Evolutionary conservation across 2,888 invertebrate genomes (phyloP).

Genomic region (Protonemura montana): DNA sequence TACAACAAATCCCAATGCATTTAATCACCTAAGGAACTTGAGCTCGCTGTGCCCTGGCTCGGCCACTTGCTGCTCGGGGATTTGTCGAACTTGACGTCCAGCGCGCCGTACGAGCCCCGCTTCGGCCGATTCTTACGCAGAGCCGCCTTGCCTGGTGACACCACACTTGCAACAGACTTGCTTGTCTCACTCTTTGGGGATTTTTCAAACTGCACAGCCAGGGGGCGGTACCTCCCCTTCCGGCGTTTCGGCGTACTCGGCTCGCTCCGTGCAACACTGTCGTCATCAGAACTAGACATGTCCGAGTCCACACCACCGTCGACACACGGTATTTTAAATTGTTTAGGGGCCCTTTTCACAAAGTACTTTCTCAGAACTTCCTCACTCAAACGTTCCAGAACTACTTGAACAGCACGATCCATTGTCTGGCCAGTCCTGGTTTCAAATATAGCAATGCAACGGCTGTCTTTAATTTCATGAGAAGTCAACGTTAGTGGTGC

Average conservation of each 20-base stretch:
- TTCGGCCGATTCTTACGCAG: neutral
- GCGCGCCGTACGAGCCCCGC: neutral
- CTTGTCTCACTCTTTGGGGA: neutral
- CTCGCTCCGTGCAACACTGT: neutral
- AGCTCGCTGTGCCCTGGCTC: neutral
- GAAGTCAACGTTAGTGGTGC: neutral
- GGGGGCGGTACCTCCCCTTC: neutral
- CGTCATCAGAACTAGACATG: conserved; percentile 1
- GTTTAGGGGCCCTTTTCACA: neutral
- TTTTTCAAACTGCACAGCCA: conserved; percentile 14
- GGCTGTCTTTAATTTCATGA: neutral
- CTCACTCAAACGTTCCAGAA: neutral
- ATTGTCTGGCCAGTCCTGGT: neutral
- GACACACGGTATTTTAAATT: conserved; percentile 16
- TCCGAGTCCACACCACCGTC: conserved; percentile 17
- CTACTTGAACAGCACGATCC: neutral
- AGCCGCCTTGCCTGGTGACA: neutral
- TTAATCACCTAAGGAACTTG: neutral
- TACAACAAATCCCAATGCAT: neutral
- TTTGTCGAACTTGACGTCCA: conserved; percentile 21
- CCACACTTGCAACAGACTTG: neutral
- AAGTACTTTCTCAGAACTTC: neutral
- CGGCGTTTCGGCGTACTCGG: neutral
- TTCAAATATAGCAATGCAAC: neutral
- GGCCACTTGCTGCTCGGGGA: neutral